phyloP scores from a whole-genome alignment of 1,140 invertebrate genomes.

The Wiebesia pumilae region DNA sequence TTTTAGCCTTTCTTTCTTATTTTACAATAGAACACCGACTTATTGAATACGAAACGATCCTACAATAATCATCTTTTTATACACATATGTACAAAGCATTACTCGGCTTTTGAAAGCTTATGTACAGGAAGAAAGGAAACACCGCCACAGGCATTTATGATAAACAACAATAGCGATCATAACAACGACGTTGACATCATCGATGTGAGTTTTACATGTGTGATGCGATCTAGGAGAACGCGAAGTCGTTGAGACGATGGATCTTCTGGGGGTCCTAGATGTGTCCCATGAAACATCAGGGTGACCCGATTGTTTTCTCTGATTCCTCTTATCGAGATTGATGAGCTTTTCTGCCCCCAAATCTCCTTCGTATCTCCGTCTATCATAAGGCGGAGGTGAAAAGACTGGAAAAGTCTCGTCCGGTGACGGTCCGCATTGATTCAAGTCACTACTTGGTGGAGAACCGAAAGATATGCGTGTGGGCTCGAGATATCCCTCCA shows the following conservation, averaged over 20 bases:
- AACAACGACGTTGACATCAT: constrained; percentile 53
- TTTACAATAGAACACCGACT: neutral
- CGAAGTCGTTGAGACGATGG: constrained; percentile 82
- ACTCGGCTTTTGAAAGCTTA: neutral
- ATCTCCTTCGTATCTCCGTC: neutral
- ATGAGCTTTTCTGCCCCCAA: neutral
- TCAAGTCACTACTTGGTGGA: constrained; percentile 82
- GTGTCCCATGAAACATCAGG: constrained; percentile 77
- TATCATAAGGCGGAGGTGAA: constrained; percentile 83
- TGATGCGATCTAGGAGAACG: constrained; percentile 84
- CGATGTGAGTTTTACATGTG: constrained; percentile 80
- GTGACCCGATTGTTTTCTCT: constrained; percentile 70
- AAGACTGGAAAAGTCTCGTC: constrained; percentile 90
- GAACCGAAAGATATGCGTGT: constrained; percentile 85
- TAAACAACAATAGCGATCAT: constrained; percentile 40
- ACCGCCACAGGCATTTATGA: constrained; percentile 56
- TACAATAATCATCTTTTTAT: neutral
- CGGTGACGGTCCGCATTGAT: constrained; percentile 80
- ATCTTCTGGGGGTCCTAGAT: constrained; percentile 77
- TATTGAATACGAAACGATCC: neutral
- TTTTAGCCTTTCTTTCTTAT: neutral
- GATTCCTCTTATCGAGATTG: constrained; percentile 54
- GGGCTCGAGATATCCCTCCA: constrained; percentile 90
- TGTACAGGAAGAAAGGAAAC: constrained; percentile 39
- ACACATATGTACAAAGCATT: neutral